These are phyloP conservation scores for Podocnemis expansa DNA, from an alignment of 2,113 vertebrate genomes.

Conservation along the genomic window DNA sequence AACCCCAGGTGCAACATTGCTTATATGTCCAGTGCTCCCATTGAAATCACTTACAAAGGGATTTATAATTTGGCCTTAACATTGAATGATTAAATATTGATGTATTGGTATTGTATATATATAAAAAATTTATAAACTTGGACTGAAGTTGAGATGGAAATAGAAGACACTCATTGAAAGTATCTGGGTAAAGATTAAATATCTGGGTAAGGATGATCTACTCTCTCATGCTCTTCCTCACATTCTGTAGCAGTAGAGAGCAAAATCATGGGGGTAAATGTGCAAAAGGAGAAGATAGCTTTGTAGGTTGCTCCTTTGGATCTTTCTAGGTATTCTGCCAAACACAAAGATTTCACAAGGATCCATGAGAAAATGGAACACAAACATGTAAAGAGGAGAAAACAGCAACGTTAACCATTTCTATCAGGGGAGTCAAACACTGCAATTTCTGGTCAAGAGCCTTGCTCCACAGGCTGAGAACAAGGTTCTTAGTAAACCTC, in stretches of 20 bases:
- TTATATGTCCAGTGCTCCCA: neutral
- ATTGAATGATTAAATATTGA: neutral
- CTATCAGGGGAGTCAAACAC: neutral
- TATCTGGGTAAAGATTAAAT: too few species aligned
- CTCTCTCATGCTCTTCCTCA: neutral
- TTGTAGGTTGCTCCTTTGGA: neutral
- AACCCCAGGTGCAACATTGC: neutral
- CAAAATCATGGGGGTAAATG: neutral
- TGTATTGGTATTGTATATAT: neutral
- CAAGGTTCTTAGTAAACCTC: neutral
- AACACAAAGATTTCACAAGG: neutral
- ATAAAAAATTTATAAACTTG: too few species aligned
- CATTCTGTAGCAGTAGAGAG: neutral
- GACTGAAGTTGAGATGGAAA: too few species aligned
- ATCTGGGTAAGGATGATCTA: too few species aligned
- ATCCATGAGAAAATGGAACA: neutral
- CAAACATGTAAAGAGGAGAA: neutral
- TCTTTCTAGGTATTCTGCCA: too few species aligned
- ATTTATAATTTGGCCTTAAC: neutral
- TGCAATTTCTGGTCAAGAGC: neutral
- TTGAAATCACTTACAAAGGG: neutral
- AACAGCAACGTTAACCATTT: neutral
- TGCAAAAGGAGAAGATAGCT: neutral
- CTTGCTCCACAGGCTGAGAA: neutral
- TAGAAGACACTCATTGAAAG: too few species aligned